A percentile compares a stretch with the other conserved stretches of the same genome.
phyloP scores from a whole-genome alignment of 2,888 invertebrate species.

The Acanthoscelides obtectus region DNA sequence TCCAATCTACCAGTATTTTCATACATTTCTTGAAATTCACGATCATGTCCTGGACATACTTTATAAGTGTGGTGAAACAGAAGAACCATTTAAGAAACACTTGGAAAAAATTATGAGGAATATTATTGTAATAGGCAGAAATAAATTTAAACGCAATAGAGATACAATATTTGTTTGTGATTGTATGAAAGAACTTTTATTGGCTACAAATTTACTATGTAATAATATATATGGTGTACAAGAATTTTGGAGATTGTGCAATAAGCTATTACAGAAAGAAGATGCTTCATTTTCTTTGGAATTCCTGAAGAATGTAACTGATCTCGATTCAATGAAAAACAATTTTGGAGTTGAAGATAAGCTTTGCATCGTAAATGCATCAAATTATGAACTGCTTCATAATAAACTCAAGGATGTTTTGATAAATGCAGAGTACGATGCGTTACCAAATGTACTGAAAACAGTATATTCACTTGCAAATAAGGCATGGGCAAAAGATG shows the following conservation, averaged over 20 bases:
- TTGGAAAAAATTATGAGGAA: constrained; percentile 29
- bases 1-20: constrained; percentile 33
- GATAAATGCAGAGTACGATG: constrained; percentile 21
- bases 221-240: constrained; percentile 22
- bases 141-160: constrained; percentile 16
- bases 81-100: constrained; percentile 18
- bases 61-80: constrained; percentile 20
- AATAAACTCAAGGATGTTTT: constrained; percentile 30
- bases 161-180: constrained; percentile 25
- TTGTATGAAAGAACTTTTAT: constrained; percentile 37
- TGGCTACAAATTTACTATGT: constrained; percentile 31
- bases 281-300: constrained; percentile 33
- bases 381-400: constrained; percentile 36
- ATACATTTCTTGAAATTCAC: constrained; percentile 31
- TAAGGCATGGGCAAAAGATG: constrained; percentile 35
- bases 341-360: constrained; percentile 19
- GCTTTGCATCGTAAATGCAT: constrained; percentile 7
- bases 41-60: constrained; percentile 25
- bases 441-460: constrained; percentile 30
- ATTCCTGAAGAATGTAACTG: constrained; percentile 33
- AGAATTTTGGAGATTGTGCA: constrained; percentile 39
- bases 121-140: constrained; percentile 30
- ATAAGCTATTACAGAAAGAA: constrained; percentile 28
- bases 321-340: constrained; percentile 25
- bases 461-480: constrained; percentile 34